Evolutionary conservation across 2,888 invertebrate species (phyloP), one percentile per base, ranked within the genome.

Genomic region (Leucoptera coffeella): DNA sequence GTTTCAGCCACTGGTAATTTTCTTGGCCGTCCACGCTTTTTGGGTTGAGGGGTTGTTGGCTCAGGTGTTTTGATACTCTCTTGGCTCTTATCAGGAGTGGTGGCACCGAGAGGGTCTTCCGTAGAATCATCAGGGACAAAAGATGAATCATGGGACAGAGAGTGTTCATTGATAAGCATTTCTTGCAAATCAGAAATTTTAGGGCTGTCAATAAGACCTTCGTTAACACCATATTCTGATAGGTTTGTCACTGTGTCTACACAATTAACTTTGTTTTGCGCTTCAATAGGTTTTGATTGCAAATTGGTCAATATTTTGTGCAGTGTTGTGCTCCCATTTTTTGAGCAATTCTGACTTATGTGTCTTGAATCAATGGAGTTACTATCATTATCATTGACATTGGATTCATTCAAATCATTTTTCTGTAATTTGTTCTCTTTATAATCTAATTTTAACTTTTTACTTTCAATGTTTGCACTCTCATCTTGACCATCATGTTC

Each of bases 311-410:
- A 40, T 37, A 72, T 71, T 36, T 60, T 67, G 32, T 65, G 69
- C 34, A 72, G 41, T 37, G 69, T 69, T 2, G 72, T 69, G 38
- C 67, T 69, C n/a, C 71, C 72, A 47, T 72, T 72, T 40, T 72
- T 72, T 9, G 71, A 54, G 41, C 60, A 58, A 35, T 61, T 67
- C n/a, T n/a, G n/a, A n/a, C n/a, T n/a, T n/a, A n/a, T n/a, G n/a
- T n/a, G n/a, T n/a, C n/a, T n/a, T n/a, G n/a, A n/a, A n/a, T n/a
- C n/a, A n/a, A n/a, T n/a, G n/a, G n/a, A n/a, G n/a, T n/a, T n/a
- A n/a, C n/a, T n/a, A n/a, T n/a, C n/a, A n/a, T n/a, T n/a, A n/a
- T n/a, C n/a, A n/a, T n/a, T n/a, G n/a, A n/a, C n/a, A n/a, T n/a
- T n/a, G n/a, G n/a, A n/a, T n/a, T n/a, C n/a, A n/a, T n/a, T n/a